Percentiles rank a stretch among this genome's conserved stretches.
phyloP scores from a whole-genome alignment of 2,888 invertebrate genomes.

The Drosophila paramelanica region DNA sequence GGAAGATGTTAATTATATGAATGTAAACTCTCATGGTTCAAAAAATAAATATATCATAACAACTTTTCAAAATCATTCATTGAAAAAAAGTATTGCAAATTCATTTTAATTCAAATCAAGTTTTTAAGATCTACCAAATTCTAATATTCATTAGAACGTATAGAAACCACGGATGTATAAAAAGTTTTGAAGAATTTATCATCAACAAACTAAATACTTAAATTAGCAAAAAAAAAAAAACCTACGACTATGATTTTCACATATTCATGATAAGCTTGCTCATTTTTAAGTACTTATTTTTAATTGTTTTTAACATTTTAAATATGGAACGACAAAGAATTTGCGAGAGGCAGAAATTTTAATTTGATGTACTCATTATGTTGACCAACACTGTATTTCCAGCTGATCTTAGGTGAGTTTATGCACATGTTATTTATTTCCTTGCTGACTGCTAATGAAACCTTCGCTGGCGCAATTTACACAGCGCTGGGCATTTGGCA shows the following conservation, averaged over 20 bases:
- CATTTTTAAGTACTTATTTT: background rate
- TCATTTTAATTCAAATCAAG: no score
- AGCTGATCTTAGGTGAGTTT: constrained; percentile 22
- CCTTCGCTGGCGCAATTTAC: constrained; percentile 32
- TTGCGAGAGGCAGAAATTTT: no score
- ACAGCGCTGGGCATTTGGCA: constrained; percentile 47
- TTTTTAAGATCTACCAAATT: no score
- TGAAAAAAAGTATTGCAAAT: constrained; percentile 1
- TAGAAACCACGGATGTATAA: no score
- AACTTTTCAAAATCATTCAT: background rate
- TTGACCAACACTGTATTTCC: constrained; percentile 4
- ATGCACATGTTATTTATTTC: constrained; percentile 26
- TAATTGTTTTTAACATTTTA: background rate
- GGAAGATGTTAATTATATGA: background rate
- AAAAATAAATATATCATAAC: background rate
- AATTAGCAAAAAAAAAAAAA: background rate
- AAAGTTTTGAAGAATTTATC: no score
- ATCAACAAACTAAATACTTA: background rate
- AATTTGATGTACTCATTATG: background rate
- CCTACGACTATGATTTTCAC: background rate
- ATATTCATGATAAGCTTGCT: background rate
- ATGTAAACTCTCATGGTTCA: background rate
- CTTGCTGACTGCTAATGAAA: constrained; percentile 35
- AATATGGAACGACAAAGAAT: no score
- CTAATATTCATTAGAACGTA: no score